Conservation (phyloP, 2,888 invertebrate species). For the Pandemis heparana region DNA sequence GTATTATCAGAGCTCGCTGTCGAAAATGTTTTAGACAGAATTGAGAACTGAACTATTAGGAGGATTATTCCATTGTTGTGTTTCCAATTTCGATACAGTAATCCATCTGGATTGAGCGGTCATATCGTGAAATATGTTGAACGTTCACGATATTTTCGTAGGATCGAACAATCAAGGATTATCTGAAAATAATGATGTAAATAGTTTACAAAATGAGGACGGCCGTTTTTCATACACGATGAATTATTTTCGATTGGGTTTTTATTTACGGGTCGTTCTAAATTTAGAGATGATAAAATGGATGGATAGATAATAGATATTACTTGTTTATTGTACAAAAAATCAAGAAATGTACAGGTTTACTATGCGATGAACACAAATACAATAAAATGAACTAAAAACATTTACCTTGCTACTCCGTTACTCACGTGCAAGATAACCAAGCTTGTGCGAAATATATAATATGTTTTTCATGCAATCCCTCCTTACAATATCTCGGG, state of each 20-base stretch:
- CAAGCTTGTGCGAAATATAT: too few species aligned
- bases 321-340: too few species aligned
- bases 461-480: too few species aligned
- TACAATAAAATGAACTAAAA: too few species aligned
- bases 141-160: conserved; percentile 11
- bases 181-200: background rate
- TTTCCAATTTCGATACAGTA: background rate
- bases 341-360: too few species aligned
- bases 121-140: background rate
- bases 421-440: too few species aligned
- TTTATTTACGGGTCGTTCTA: background rate
- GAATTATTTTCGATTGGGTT: background rate
- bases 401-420: too few species aligned
- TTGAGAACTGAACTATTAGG: background rate
- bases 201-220: background rate
- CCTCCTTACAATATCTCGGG: too few species aligned
- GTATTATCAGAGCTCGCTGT: background rate
- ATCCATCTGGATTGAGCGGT: background rate
- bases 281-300: background rate
- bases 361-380: too few species aligned
- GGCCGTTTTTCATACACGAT: background rate
- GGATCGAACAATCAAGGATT: background rate
- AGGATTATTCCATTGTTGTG: conserved; percentile 1
- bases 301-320: too few species aligned
- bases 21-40: background rate